Percentiles rank a stretch among this genome's conserved stretches.
phyloP scores from a whole-genome alignment of 2,113 vertebrate genomes.

The Jaculus jaculus region DNA sequence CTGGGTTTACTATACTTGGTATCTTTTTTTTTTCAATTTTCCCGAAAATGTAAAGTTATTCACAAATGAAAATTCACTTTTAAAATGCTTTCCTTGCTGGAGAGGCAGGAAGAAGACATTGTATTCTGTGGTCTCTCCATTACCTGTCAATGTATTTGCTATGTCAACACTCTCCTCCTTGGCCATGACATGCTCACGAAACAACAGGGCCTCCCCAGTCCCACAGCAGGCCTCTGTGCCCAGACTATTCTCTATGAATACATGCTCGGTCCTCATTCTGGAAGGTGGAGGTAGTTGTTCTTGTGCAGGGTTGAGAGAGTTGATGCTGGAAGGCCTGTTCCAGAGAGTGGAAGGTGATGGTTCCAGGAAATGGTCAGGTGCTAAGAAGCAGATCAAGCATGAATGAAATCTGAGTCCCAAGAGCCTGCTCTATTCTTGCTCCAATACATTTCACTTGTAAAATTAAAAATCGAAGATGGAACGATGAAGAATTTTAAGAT shows the following conservation, averaged over 20 bases:
- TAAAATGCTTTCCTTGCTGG: background rate
- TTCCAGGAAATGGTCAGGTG: background rate
- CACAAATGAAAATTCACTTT: background rate
- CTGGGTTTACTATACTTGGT: background rate
- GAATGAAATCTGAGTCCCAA: background rate
- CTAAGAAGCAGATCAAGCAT: background rate
- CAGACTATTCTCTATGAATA: accelerated
- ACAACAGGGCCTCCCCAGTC: accelerated
- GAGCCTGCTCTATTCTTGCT: background rate
- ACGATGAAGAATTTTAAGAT: background rate
- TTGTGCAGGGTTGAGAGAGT: background rate
- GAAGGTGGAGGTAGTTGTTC: background rate
- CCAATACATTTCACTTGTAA: background rate
- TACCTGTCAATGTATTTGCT: background rate
- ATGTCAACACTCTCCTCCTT: background rate
- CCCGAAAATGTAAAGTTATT: background rate
- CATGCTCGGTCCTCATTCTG: too few species aligned
- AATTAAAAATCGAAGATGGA: background rate
- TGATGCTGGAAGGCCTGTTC: background rate
- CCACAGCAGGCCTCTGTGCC: too few species aligned
- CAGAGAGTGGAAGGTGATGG: too few species aligned
- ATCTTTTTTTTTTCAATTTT: background rate
- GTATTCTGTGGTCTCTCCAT: background rate
- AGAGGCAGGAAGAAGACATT: background rate
- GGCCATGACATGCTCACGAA: too few species aligned